Base-by-base conservation (phyloP, 2,113 vertebrate species). In the Hydropotes inermis region DNA sequence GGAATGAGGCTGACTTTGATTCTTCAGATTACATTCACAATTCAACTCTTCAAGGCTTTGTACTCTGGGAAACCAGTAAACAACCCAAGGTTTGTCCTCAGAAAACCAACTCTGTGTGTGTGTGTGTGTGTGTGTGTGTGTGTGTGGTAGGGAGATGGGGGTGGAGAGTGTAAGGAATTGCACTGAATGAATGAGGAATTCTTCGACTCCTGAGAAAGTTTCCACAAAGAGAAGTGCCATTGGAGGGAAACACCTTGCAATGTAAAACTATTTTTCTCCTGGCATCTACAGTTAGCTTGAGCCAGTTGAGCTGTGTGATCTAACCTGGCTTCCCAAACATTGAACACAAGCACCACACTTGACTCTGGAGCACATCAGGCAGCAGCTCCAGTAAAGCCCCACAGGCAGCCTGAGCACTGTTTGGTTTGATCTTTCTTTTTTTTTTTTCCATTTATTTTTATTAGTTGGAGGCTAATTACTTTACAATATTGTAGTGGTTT, bases 1-100 rank as follows among this genome's bases (percentile, higher is more conserved):
- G 97, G 88, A 96, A 92, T 94, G 97, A 94, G 79, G 78, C 96
- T 98, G 96, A 94, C 97, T 98, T 97, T 97, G 98, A 98, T 97
- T 95, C 93, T 95, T 82, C 94, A 84, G 86, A 97, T 96, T 97
- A 89, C 83, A 96, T 79, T 97, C 95, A 98, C 82, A 81, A 96
- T 98, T 98, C 97, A 98, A 92, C 94, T 97, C 98, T 98, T 97
- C 82, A 98, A 98, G 97, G 97, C 97, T 97, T 98, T 98, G 97
- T 97, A 98, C 97, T 97, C 96, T 96, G 95, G 81, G 97, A 98
- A 98, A 97, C 97, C 39, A 25, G 97, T 96, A 97, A 98, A 98
- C 95, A 98, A 78, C 84, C 91, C 95, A 96, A 91, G 36, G 76
- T 97, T 78, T 98, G 97, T 85, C 97, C 97, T 97, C 92, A 87